Evolutionary conservation across 2,113 vertebrate genomes (phyloP).

Genomic region (Strix uralensis): DNA sequence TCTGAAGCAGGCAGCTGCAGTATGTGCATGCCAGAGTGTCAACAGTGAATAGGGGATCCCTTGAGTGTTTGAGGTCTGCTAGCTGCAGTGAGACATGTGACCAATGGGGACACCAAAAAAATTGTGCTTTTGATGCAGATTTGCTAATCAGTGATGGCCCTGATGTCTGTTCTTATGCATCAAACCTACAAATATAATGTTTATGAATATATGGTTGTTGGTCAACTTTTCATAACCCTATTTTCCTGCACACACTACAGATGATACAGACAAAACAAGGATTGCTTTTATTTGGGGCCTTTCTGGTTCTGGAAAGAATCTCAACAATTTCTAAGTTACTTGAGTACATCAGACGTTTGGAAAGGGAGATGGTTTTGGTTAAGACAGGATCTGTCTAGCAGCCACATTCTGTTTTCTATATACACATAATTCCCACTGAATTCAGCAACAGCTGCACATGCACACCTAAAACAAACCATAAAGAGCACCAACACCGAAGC

Average conservation of each 20-base stretch:
- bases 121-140: background rate
- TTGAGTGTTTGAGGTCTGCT: background rate
- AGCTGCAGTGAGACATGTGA: background rate
- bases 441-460: background rate
- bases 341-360: background rate
- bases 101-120: background rate
- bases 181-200: background rate
- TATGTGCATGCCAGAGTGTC: background rate
- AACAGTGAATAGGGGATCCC: background rate
- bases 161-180: background rate
- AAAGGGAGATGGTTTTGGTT: background rate
- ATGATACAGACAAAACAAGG: background rate
- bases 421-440: background rate
- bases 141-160: fast-evolving
- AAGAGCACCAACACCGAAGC: background rate
- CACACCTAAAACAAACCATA: background rate
- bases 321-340: background rate
- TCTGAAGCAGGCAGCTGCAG: background rate
- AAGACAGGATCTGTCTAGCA: background rate
- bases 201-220: background rate
- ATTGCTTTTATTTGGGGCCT: background rate
- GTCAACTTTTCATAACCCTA: background rate
- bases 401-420: background rate
- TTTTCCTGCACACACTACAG: background rate
- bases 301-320: background rate